Conservation (phyloP, 1,140 invertebrate genomes). For the Pseudomyrmex sp. region DNA sequence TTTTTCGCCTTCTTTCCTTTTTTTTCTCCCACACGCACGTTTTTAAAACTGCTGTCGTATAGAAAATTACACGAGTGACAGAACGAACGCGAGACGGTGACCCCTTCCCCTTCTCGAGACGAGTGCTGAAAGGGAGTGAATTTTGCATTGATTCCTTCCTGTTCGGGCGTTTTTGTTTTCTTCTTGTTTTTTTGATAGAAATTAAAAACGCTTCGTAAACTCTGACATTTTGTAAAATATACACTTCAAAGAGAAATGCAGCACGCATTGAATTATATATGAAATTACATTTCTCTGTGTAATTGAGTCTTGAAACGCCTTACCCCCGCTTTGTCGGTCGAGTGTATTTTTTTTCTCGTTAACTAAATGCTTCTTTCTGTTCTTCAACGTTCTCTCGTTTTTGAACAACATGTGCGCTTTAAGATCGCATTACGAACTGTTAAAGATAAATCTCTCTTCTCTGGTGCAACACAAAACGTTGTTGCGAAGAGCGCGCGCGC, state of each 20-base stretch:
- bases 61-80: constrained; percentile 52
- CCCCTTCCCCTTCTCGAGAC: not conserved
- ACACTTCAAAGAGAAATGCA: not conserved
- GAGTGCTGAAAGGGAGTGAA: constrained; percentile 6
- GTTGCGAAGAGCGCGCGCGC: not conserved
- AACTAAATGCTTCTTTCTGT: not conserved
- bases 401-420: not conserved
- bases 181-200: not conserved
- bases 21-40: constrained; percentile 3
- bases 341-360: not conserved
- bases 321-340: not conserved
- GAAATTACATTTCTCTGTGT: constrained; percentile 28
- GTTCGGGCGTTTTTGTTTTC: not conserved
- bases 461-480: not conserved
- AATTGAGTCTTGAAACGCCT: constrained; percentile 27
- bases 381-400: not conserved
- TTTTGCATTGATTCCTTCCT: constrained; percentile 10
- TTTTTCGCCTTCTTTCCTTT: constrained; percentile 14
- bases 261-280: constrained; percentile 10
- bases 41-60: constrained; percentile 23
- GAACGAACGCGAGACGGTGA: not conserved
- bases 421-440: not conserved
- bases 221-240: constrained; percentile 10
- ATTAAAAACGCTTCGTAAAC: not conserved
- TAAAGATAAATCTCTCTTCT: not conserved